phyloP scores from a whole-genome alignment of 2,888 invertebrate species.

The Caenorhabditis plicata region DNA sequence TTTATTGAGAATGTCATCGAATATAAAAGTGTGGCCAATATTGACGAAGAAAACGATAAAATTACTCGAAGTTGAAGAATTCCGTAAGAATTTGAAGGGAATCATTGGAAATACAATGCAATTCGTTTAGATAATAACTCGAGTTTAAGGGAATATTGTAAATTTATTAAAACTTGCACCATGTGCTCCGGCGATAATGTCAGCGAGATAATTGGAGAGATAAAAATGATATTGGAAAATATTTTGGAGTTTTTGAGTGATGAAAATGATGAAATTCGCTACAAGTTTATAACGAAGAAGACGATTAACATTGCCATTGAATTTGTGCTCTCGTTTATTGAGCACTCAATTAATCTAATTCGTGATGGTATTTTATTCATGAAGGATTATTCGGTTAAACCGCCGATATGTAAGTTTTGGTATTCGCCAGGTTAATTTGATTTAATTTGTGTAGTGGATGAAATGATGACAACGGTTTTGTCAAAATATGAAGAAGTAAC shows the following conservation, averaged over 20 bases:
- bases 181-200: constrained; percentile 17
- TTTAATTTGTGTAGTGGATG: constrained; percentile 16
- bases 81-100: constrained; percentile 7
- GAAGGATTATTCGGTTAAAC: constrained; percentile 27
- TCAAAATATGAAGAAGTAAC: constrained; percentile 21
- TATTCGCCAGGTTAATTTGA: not conserved
- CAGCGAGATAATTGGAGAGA: constrained; percentile 3
- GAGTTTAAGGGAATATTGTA: constrained; percentile 22
- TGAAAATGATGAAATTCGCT: constrained; percentile 19
- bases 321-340: constrained; percentile 14
- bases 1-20: constrained; percentile 12
- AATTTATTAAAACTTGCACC: constrained; percentile 12
- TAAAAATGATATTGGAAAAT: constrained; percentile 21
- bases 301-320: constrained; percentile 19
- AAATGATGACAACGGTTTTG: constrained; percentile 11
- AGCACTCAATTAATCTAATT: constrained; percentile 14
- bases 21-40: constrained; percentile 24
- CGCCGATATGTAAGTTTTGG: constrained; percentile 19
- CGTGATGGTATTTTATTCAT: constrained; percentile 17
- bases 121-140: constrained; percentile 22
- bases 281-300: constrained; percentile 16
- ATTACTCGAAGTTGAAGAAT: constrained; percentile 18
- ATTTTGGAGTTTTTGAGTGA: constrained; percentile 29
- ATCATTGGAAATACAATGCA: not conserved
- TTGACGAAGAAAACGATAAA: constrained; percentile 11